Evolutionary conservation across 2,888 invertebrate species (phyloP), one percentile per base, ranked within the genome.

Genomic region (Mycalesis mineus): DNA sequence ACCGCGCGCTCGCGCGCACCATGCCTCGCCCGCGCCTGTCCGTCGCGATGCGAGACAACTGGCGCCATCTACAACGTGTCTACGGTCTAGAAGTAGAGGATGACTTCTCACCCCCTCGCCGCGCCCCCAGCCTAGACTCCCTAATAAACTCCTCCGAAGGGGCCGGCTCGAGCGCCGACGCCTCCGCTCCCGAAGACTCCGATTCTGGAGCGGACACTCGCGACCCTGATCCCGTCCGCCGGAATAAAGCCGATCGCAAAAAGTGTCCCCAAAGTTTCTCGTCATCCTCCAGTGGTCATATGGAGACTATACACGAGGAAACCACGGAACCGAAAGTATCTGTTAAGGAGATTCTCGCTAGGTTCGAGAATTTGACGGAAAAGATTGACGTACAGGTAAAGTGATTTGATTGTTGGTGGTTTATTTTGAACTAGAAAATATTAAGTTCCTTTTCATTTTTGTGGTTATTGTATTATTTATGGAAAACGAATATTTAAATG

Each of bases 241-340:
- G 79, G 53, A 71, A 73, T 63, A 47, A 47, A 15, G 65, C 70
- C 75, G 68, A 76, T 58, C 69, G 79, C 36, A 80, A 87, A 73
- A 89, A 87, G 74, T 87, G 78, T 69, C 82, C 80, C 8, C 88
- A 90, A 66, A 89, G 86, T 74, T 89, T 77, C 80, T 90, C 90
- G 65, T 90, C 89, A 15, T 89, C 89, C 66, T 92, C 92, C 72
- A 92, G 91, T 77, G 93, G 83, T 68, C 92, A 92, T 78, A 95
- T 95, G 95, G 95, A 95, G 81, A 95, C 95, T 50, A 95, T 95
- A 64, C 92, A 94, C 58, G 95, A 95, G 79, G 95, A 95, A 72
- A 92, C 92, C 36, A 89, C 88, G 45, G 95, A 95, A 76, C 93
- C 93, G n/a, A 95, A 96, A 86, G 92, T 95, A 71, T 95, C 95